Evolutionary conservation across 2,113 vertebrate species (phyloP).

Genomic region (Girardinichthys multiradiatus): DNA sequence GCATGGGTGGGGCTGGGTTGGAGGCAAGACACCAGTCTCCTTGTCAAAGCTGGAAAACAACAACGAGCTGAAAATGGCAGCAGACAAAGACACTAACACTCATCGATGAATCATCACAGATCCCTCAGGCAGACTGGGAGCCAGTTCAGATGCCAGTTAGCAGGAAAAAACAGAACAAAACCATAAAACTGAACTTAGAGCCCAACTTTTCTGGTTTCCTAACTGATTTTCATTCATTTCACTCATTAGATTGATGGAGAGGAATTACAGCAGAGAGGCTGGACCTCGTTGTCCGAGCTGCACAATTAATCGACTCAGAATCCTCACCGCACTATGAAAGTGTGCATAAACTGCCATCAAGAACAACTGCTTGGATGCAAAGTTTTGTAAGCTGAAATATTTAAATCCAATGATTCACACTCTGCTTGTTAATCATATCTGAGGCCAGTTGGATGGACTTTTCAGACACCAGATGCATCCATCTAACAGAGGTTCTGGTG

Average conservation of each 20-base stretch:
- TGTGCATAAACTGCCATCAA: too few species aligned
- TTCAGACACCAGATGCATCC: too few species aligned
- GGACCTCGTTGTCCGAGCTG: too few species aligned
- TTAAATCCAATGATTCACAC: too few species aligned
- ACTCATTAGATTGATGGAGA: not conserved
- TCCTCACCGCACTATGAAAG: too few species aligned
- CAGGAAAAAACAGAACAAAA: not conserved
- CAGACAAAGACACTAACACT: conserved; percentile 2
- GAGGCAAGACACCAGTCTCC: conserved; percentile 64
- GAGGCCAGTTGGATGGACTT: too few species aligned
- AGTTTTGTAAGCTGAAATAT: too few species aligned
- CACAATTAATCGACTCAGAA: too few species aligned
- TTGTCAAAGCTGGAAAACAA: conserved; percentile 39
- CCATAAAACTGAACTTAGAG: not conserved
- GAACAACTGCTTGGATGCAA: too few species aligned
- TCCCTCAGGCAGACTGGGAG: not conserved
- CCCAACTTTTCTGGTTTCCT: conserved; percentile 1
- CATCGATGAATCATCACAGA: too few species aligned
- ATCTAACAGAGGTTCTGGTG: too few species aligned
- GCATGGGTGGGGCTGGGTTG: conserved; percentile 8
- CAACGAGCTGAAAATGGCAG: conserved; percentile 49
- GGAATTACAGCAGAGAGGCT: not conserved
- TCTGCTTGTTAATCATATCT: too few species aligned
- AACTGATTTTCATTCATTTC: not conserved
- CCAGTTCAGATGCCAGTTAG: not conserved